Conservation (phyloP, 2,888 invertebrate genomes). For the Phragmatobia fuliginosa region DNA sequence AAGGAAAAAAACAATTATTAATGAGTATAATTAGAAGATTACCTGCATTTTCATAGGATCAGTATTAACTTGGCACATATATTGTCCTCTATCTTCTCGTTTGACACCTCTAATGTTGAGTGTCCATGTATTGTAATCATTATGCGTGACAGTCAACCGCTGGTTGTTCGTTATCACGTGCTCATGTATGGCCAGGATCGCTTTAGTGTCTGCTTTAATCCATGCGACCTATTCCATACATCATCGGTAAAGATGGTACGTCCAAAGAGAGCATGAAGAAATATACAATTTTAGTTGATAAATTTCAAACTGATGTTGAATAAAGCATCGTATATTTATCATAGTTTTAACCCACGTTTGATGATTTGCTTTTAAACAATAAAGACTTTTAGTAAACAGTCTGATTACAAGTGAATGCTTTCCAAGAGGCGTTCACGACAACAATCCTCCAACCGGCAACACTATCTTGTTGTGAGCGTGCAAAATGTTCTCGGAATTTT, state of each 20-base stretch:
- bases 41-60: slow-evolving; percentile 98
- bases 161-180: slow-evolving; percentile 97
- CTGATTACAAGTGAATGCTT: slow-evolving; percentile 83
- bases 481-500: slow-evolving; percentile 86
- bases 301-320: slow-evolving; percentile 27
- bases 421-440: slow-evolving; percentile 82
- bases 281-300: slow-evolving; percentile 43
- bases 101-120: slow-evolving; percentile 94
- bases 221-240: slow-evolving; percentile 92
- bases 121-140: slow-evolving; percentile 97
- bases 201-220: slow-evolving; percentile 98
- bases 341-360: slow-evolving; percentile 63
- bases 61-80: slow-evolving; percentile 98
- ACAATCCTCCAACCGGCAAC: slow-evolving; percentile 79
- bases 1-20: neutral
- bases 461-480: slow-evolving; percentile 85
- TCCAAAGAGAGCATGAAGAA: slow-evolving; percentile 48
- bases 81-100: slow-evolving; percentile 95
- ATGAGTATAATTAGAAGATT: slow-evolving; percentile 51
- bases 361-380: slow-evolving; percentile 61
- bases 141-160: slow-evolving; percentile 95
- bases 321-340: slow-evolving; percentile 60
- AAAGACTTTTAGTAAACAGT: slow-evolving; percentile 78
- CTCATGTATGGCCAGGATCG: slow-evolving; percentile 96
- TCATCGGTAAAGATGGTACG: slow-evolving; percentile 34